Base-by-base conservation (phyloP, 2,797 vertebrate species). In the Scyliorhinus canicula region DNA sequence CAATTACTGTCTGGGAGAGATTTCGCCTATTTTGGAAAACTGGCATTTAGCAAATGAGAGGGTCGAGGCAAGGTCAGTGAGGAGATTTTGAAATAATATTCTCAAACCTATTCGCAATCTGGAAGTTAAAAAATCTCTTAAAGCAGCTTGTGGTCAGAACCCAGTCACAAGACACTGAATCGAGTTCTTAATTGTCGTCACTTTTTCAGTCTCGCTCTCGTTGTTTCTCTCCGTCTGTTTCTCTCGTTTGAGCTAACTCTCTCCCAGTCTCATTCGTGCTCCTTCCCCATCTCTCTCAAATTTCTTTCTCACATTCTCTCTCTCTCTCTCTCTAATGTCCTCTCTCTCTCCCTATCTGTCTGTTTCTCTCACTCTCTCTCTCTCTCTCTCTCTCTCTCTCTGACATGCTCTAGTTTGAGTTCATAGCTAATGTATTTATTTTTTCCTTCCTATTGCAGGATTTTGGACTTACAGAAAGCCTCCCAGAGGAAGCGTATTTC, bases 401-500 rank as follows among this genome's bases (percentile, higher is more conserved):
- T 88, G 52, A 19, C 52, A 9, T 21, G 52, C 55, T 65, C 21
- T 63, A 44, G 40, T 1, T 90, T 40, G 26, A 82, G n/a, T n/a
- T 44, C 19, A 14, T 40, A 44, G 60, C n/a, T n/a, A 28, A 71
- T 74, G 71, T 94, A 3, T 74, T 94, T 94, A 12, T 74, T 31
- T 69, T 60, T 69, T 50, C 19, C 63, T 67, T 74, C 44, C 77
- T 88, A 52, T 95, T 86, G 69, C 82, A 96, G 96, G 93, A 95
- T 96, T 52, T 90, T 93, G 40, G 95, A 96, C 84, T 95, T 95
- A 55, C 96, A 96, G 91, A 95, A 95, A 71, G 95, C 95, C 63
- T 79, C 95, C 50, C 96, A 95, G 93, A 96, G 96, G 95, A 96
- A 96, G 95, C 96, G 96, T 47, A 95, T 96, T 95, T 96, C 96